Evolutionary conservation across 1,140 invertebrate genomes (phyloP).

Genomic region (Drosophila nannoptera): DNA sequence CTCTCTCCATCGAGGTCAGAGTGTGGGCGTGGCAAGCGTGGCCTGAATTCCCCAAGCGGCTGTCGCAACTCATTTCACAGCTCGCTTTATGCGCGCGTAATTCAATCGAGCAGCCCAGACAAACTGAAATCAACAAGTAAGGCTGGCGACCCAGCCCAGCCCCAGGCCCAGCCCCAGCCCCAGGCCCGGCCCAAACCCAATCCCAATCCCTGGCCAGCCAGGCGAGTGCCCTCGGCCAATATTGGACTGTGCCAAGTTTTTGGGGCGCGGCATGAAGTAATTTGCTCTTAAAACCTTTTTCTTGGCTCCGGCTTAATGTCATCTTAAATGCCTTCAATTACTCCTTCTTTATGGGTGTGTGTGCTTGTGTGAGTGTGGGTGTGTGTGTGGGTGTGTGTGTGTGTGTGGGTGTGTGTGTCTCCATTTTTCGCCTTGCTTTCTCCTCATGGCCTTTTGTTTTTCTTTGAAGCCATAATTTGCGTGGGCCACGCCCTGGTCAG

Average conservation of each 20-base stretch:
- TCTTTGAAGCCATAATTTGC: constrained; percentile 51
- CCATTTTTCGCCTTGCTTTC: constrained; percentile 22
- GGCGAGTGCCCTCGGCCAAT: neutral
- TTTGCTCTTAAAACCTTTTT: constrained; percentile 34
- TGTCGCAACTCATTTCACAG: constrained; percentile 46
- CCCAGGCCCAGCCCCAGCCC: neutral
- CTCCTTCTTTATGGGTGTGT: constrained; percentile 12
- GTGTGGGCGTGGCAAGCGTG: neutral
- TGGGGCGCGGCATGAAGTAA: neutral
- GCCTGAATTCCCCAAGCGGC: constrained; percentile 22
- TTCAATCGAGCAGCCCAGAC: constrained; percentile 46
- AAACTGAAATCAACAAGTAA: constrained; percentile 67
- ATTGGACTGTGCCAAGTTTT: neutral
- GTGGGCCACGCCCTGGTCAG: constrained; percentile 24
- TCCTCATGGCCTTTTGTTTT: constrained; percentile 21
- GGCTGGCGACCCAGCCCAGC: constrained; percentile 4
- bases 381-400: no score
- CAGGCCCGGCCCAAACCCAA: neutral
- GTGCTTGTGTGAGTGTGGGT: no score
- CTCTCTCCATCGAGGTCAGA: constrained; percentile 1
- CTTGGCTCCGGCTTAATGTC: constrained; percentile 56
- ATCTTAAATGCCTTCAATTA: constrained; percentile 68
- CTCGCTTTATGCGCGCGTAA: constrained; percentile 60
- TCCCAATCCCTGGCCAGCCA: neutral
- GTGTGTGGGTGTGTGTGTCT: constrained; percentile 1